Evolutionary conservation across 2,888 invertebrate species (phyloP).

Genomic region (Leptinotarsa haldemani): DNA sequence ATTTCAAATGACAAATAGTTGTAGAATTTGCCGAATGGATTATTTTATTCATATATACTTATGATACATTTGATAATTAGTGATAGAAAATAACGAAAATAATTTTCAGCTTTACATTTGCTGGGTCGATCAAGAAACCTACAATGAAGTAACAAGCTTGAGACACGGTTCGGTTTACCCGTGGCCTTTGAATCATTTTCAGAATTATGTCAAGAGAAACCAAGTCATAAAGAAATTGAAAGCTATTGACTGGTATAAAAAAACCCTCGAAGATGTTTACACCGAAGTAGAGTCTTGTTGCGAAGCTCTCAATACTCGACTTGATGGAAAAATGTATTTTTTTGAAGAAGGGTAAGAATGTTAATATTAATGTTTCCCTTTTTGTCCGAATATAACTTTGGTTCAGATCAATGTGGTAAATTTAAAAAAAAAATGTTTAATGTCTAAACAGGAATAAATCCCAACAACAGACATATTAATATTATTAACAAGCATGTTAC

Average conservation of each 20-base stretch:
- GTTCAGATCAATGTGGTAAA: no score
- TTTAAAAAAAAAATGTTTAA: no score
- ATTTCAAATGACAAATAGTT: no score
- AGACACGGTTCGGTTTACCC: slow-evolving; percentile 92
- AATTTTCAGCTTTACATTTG: slow-evolving; percentile 80
- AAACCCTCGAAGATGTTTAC: slow-evolving; percentile 81
- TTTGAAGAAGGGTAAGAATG: slow-evolving; percentile 79
- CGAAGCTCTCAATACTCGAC: slow-evolving; percentile 84
- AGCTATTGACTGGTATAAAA: slow-evolving; percentile 85
- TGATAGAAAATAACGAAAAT: no score
- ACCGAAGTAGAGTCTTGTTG: slow-evolving; percentile 87
- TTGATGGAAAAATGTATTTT: slow-evolving; percentile 85
- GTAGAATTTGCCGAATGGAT: no score
- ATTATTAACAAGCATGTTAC: no score
- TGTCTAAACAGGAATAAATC: no score
- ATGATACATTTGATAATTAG: no score
- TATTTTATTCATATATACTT: no score
- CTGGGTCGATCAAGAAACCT: slow-evolving; percentile 86
- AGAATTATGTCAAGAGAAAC: slow-evolving; percentile 82
- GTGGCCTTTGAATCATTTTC: slow-evolving; percentile 88
- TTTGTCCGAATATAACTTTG: no score
- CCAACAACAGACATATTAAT: no score
- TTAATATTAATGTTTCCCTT: slow-evolving; percentile 44
- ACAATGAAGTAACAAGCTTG: slow-evolving; percentile 82
- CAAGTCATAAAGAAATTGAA: slow-evolving; percentile 78